Base-by-base conservation (phyloP, 2,797 vertebrate genomes). In the Sparus aurata region DNA sequence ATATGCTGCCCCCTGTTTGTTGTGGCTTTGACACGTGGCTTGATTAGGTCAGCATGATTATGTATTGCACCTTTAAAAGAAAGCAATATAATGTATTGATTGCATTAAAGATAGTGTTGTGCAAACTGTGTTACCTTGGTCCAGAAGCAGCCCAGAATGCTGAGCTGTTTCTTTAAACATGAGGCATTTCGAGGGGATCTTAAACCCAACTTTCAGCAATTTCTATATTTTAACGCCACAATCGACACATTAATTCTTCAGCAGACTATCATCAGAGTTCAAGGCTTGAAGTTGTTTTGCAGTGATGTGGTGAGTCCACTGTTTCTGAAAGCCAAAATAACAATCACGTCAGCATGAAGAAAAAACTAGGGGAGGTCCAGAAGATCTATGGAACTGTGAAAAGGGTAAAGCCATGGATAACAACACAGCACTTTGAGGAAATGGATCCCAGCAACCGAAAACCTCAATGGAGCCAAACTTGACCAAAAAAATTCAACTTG, bases 301-400 rank as follows among this genome's bases (percentile, higher is more conserved):
- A 67, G 52, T 4, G 7, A 58, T 76, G 62, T 75, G 65, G 75
- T n/a, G 52, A 70, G 47, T 75, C 30, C 20, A 52, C 62, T 57
- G 23, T 73, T 83, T 62, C 64, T 66, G 23, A 78, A 71, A 72
- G 59, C 60, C 71, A 63, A 71, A 80, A 73, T 77, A 73, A 70
- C 60, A 64, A 79, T 78, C 57, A 65, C 71, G 50, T 84, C 61
- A 70, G 46, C 46, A 49, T 73, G 74, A 80, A 55, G 22, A 62
- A 79, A 79, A 83, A 65, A 54, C 69, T 70, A 63, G 63, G 41
- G 16, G 41, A 75, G 64, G 17, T 75, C 60, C 54, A n/a, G 54
- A 25, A 74, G 50, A 72, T 66, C 63, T 59, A 55, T 72, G 60
- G 45, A 76, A 87, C 75, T 75, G 65, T 71, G 61, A 60, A 68